Percentiles rank a stretch among this genome's conserved stretches.
These are phyloP conservation scores for Dicrurus megarhynchus DNA, from an alignment of 2,113 vertebrate species.

Conservation along the genomic window DNA sequence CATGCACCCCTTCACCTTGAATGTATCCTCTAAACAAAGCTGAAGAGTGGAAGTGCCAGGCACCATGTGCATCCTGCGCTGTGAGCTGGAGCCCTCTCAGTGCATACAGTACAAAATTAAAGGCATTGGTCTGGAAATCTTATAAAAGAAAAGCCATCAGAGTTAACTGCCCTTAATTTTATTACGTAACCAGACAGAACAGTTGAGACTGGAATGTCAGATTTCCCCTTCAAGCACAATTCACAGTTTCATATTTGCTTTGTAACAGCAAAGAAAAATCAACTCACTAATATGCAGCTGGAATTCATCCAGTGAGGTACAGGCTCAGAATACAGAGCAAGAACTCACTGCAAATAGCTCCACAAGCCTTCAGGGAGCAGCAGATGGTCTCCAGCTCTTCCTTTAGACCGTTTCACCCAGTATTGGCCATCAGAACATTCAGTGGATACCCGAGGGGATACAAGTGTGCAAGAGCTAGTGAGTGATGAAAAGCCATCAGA, in stretches of 20 bases:
- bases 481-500: neutral
- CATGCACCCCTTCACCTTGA: neutral
- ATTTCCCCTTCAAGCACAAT: neutral
- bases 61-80: neutral
- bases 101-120: neutral
- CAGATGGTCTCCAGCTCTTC: neutral
- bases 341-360: slow-evolving; percentile 1
- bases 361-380: neutral
- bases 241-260: slow-evolving; percentile 51
- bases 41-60: neutral
- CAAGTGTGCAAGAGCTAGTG: neutral
- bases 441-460: neutral
- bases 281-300: slow-evolving; percentile 17
- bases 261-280: slow-evolving; percentile 16
- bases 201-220: slow-evolving; percentile 61
- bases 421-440: neutral
- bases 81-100: neutral
- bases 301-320: slow-evolving; percentile 9
- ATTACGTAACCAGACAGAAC: slow-evolving; percentile 59
- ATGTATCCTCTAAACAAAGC: neutral
- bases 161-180: slow-evolving; percentile 59
- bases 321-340: slow-evolving; percentile 28
- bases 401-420: neutral
- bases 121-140: slow-evolving; percentile 23
- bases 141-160: slow-evolving; percentile 18